A percentile compares a stretch with the other conserved stretches of the same genome.
Conservation (phyloP, 2,113 vertebrate species). For the Brienomyrus brachyistius region DNA sequence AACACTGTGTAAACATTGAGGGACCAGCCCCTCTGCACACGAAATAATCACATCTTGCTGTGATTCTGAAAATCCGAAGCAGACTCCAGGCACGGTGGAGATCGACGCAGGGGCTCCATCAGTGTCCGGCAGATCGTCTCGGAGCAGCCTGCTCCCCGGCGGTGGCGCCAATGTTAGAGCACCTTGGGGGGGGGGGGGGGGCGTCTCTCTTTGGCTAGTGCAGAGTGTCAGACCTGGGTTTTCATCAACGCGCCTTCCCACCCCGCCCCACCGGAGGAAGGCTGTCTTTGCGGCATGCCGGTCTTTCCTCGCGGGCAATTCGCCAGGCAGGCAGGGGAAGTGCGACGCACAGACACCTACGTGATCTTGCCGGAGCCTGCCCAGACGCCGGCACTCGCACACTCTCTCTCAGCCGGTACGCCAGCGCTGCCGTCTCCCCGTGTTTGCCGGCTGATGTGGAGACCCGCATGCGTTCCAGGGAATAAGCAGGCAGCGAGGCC, state of each 20-base stretch:
- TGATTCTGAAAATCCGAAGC: neutral
- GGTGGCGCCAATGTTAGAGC: neutral
- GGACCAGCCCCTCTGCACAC: neutral
- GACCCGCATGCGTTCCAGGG: neutral
- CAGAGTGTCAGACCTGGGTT: neutral
- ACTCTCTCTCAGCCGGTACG: neutral
- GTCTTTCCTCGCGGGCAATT: neutral
- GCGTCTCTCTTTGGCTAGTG: neutral
- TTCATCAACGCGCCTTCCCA: neutral
- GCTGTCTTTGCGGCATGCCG: neutral
- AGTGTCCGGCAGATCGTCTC: neutral
- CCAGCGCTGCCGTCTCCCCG: neutral
- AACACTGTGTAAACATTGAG: neutral
- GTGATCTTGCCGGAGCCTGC: neutral
- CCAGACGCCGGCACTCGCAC: neutral
- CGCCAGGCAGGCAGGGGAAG: neutral
- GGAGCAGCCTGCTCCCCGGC: neutral
- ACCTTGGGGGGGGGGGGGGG: neutral
- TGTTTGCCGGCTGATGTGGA: neutral
- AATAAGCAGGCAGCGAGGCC: neutral
- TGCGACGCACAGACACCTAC: neutral
- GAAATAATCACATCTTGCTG: neutral
- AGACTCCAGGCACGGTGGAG: neutral
- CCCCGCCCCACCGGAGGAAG: neutral
- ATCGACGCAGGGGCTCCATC: neutral